These are phyloP conservation scores for Tyrophagus putrescentiae DNA, from an alignment of 1,140 invertebrate species.

Conservation along the genomic window DNA sequence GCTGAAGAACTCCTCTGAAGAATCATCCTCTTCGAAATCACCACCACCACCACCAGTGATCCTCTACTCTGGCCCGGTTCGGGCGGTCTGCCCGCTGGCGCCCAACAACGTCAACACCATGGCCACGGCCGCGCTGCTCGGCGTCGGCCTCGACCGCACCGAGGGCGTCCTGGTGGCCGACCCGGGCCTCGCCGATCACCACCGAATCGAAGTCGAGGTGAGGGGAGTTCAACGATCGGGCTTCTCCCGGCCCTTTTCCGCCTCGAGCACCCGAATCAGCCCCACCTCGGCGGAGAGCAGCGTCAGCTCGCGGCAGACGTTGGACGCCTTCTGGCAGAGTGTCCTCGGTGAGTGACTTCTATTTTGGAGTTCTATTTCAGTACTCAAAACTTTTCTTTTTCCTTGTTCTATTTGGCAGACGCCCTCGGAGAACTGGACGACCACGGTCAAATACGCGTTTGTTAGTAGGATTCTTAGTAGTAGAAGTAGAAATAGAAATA, in stretches of 20 bases:
- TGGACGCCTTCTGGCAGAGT: not conserved
- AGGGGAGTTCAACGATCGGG: not conserved
- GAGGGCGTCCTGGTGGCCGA: slow-evolving; percentile 40
- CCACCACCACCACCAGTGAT: slow-evolving; percentile 21
- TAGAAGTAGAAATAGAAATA: not conserved
- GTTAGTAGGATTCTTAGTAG: too few species aligned
- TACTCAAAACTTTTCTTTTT: too few species aligned
- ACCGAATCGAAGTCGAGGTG: not conserved
- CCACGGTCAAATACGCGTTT: too few species aligned
- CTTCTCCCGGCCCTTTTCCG: not conserved
- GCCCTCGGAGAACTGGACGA: too few species aligned
- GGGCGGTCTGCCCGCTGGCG: slow-evolving; percentile 42
- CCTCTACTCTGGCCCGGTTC: slow-evolving; percentile 43
- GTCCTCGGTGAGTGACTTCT: not conserved
- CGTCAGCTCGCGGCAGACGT: not conserved
- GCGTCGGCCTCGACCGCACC: slow-evolving; percentile 46
- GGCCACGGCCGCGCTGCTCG: slow-evolving; percentile 44
- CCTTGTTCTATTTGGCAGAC: too few species aligned
- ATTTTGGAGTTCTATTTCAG: too few species aligned
- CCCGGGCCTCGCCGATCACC: slow-evolving; percentile 29
- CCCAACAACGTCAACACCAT: slow-evolving; percentile 50
- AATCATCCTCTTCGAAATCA: slow-evolving; percentile 30
- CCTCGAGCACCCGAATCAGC: not conserved
- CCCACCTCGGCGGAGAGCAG: not conserved
- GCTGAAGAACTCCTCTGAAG: too few species aligned